A percentile compares a stretch with the other conserved stretches of the same genome.
phyloP scores from a whole-genome alignment of 2,113 vertebrate species.

The Clarias magur region DNA sequence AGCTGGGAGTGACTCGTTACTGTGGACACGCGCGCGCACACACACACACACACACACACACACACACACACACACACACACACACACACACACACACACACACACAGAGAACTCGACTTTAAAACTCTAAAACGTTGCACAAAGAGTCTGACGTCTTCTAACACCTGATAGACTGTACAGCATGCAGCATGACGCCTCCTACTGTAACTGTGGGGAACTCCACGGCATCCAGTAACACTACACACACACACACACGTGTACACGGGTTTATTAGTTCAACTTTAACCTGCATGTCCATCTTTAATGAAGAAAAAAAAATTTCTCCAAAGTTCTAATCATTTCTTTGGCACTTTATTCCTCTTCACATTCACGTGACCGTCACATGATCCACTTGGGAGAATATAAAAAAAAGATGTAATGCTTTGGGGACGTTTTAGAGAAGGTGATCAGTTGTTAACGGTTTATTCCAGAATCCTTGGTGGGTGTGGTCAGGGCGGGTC shows the following conservation, averaged over 20 bases:
- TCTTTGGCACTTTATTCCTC: background rate
- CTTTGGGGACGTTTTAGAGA: background rate
- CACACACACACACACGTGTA: background rate
- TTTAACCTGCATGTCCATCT: background rate
- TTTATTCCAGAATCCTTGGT: background rate
- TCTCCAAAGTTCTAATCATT: background rate
- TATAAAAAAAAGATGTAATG: background rate
- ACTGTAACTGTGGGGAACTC: background rate
- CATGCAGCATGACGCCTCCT: slow-evolving; percentile 27
- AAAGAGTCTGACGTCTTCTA: background rate
- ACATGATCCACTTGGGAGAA: background rate
- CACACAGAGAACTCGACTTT: background rate
- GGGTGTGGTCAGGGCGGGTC: background rate
- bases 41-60: no score
- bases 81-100: no score
- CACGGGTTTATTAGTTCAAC: background rate
- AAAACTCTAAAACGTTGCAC: background rate
- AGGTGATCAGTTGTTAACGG: background rate
- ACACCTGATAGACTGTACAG: background rate
- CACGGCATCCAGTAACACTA: background rate
- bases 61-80: no score
- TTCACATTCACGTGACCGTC: background rate
- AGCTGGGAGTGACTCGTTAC: background rate
- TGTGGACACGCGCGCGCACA: background rate
- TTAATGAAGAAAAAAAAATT: no score